Evolutionary conservation across 2,113 vertebrate genomes (phyloP).

Genomic region (Ifrita kowaldi): DNA sequence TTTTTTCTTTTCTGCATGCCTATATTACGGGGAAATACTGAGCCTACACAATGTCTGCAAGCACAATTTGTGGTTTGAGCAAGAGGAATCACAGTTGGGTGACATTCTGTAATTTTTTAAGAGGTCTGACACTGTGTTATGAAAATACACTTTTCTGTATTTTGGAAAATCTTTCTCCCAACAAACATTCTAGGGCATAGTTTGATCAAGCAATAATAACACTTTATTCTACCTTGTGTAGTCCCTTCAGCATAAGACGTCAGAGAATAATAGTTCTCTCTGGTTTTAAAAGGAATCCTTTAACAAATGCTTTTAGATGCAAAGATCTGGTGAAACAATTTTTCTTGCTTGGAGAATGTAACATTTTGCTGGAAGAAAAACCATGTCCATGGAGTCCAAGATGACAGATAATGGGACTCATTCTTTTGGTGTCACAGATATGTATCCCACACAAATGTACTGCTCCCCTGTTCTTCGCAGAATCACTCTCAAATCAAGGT

Average conservation of each 20-base stretch:
- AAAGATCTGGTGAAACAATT: background rate
- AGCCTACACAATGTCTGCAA: slow-evolving; percentile 8
- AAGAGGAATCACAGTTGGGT: background rate
- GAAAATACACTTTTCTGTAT: background rate
- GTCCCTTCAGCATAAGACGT: slow-evolving; percentile 23
- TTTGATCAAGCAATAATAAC: slow-evolving; percentile 48
- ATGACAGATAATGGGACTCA: background rate
- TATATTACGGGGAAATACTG: slow-evolving; percentile 11
- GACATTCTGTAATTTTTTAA: slow-evolving; percentile 29
- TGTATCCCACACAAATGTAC: background rate
- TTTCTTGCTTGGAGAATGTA: background rate
- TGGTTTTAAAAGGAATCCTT: background rate
- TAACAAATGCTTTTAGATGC: slow-evolving; percentile 2
- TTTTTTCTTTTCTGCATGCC: background rate
- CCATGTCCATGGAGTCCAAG: background rate
- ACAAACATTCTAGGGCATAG: slow-evolving; percentile 1
- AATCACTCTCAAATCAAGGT: background rate
- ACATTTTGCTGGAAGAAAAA: background rate
- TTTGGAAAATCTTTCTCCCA: slow-evolving; percentile 17
- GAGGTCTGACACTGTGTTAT: background rate
- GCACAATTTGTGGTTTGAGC: background rate
- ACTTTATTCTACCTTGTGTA: slow-evolving; percentile 3
- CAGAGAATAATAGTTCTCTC: background rate
- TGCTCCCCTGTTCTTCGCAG: background rate
- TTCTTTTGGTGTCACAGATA: background rate